phyloP scores from a whole-genome alignment of 2,888 invertebrate genomes.

The Cancer borealis region DNA sequence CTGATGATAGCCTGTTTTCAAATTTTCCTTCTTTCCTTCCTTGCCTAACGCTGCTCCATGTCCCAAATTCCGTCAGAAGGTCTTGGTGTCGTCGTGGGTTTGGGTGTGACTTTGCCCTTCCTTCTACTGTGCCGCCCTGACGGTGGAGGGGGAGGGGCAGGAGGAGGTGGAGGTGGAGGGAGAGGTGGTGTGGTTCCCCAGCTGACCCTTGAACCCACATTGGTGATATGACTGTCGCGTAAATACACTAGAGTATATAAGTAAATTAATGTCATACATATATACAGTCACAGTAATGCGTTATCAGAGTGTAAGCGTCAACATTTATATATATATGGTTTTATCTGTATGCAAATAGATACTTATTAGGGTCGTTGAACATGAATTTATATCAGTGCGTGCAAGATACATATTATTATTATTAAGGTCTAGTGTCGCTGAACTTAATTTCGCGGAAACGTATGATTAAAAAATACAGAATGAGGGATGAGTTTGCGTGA shows the following conservation, averaged over 20 bases:
- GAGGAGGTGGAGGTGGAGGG: not conserved
- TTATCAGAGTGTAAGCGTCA: conserved; percentile 10
- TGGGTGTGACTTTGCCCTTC: not conserved
- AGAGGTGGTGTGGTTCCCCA: not conserved
- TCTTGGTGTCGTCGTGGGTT: not conserved
- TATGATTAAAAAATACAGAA: not conserved
- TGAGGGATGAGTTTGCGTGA: not conserved
- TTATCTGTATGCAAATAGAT: conserved; percentile 44
- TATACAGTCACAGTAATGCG: conserved; percentile 39
- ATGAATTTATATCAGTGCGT: not conserved
- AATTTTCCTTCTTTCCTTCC: not conserved
- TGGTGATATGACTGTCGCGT: conserved; percentile 15
- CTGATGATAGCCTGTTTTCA: too few species aligned
- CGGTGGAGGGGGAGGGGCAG: not conserved
- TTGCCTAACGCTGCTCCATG: not conserved
- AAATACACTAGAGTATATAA: not conserved
- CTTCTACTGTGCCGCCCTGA: not conserved
- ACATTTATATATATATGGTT: conserved; percentile 46
- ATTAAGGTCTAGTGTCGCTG: not conserved
- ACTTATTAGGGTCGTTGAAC: conserved; percentile 5
- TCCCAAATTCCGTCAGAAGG: not conserved
- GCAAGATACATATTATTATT: not conserved
- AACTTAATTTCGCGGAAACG: not conserved
- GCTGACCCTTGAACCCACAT: not conserved
- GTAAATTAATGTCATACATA: conserved; percentile 42